A percentile compares a stretch with the other conserved stretches of the same genome.
These are phyloP conservation scores for Cyanocitta stelleri DNA, from an alignment of 2,113 vertebrate genomes.

Conservation along the genomic window DNA sequence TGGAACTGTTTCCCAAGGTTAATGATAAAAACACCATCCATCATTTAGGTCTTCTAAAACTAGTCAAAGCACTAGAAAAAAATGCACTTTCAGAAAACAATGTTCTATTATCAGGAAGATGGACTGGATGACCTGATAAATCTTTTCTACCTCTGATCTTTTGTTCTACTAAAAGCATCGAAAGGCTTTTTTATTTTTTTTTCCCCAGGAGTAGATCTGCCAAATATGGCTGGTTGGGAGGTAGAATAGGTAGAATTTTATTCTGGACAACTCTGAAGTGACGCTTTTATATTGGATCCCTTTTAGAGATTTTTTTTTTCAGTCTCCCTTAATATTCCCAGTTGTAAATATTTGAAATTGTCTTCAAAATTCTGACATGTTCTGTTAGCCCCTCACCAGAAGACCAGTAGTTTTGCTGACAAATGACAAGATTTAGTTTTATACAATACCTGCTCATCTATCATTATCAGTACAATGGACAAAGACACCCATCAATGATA, in stretches of 20 bases:
- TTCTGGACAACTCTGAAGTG: not conserved
- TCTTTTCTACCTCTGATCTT: not conserved
- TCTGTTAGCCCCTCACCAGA: not conserved
- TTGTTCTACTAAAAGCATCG: not conserved
- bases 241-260: not conserved
- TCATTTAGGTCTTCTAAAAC: slow-evolving; percentile 29
- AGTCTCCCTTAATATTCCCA: not conserved
- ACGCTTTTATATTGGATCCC: not conserved
- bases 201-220: not conserved
- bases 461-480: not conserved
- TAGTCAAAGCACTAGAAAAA: slow-evolving; percentile 6
- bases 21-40: slow-evolving; percentile 47
- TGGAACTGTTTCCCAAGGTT: slow-evolving; percentile 24
- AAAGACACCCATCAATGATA: not conserved
- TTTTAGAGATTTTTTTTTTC: not conserved
- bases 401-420: not conserved
- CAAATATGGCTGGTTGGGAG: not conserved
- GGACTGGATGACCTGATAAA: not conserved
- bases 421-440: not conserved
- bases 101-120: slow-evolving; percentile 4
- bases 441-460: not conserved
- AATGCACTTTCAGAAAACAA: slow-evolving; percentile 8
- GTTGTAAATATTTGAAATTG: not conserved
- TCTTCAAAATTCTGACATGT: not conserved
- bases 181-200: not conserved